Conservation (phyloP, 2,888 invertebrate genomes). For the Drosophila colorata region DNA sequence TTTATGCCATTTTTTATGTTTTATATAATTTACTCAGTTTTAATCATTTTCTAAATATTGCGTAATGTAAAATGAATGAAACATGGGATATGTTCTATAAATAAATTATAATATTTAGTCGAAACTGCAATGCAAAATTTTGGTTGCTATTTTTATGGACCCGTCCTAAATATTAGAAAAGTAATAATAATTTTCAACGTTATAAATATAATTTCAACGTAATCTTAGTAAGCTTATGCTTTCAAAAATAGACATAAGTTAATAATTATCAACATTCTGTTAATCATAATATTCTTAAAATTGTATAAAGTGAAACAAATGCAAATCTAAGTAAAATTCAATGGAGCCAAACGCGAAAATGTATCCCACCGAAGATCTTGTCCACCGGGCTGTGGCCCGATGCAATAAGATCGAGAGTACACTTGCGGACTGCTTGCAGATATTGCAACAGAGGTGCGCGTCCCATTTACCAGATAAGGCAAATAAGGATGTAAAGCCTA, state of each 20-base stretch:
- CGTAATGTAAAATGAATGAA: too few species aligned
- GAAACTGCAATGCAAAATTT: too few species aligned
- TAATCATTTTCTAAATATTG: too few species aligned
- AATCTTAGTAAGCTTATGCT: too few species aligned
- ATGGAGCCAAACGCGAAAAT: neutral
- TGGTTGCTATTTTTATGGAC: too few species aligned
- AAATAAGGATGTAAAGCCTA: neutral
- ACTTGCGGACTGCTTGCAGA: slow-evolving; percentile 12
- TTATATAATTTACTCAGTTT: too few species aligned
- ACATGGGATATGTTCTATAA: too few species aligned
- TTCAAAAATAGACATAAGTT: neutral
- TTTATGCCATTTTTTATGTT: too few species aligned
- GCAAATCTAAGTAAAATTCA: neutral
- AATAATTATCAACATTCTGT: neutral
- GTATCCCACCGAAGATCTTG: neutral
- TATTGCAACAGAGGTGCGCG: slow-evolving; percentile 18
- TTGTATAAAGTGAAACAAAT: neutral
- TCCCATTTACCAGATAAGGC: neutral
- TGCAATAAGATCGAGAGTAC: slow-evolving; percentile 31
- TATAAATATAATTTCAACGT: too few species aligned
- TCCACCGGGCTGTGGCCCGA: slow-evolving; percentile 20
- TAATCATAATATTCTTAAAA: neutral
- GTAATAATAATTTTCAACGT: neutral
- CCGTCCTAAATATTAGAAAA: too few species aligned
- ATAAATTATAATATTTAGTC: too few species aligned